Percentiles rank a stretch among this genome's conserved stretches.
Evolutionary conservation across 2,113 vertebrate species (phyloP).

Genomic region (Chaenogobius annularis): DNA sequence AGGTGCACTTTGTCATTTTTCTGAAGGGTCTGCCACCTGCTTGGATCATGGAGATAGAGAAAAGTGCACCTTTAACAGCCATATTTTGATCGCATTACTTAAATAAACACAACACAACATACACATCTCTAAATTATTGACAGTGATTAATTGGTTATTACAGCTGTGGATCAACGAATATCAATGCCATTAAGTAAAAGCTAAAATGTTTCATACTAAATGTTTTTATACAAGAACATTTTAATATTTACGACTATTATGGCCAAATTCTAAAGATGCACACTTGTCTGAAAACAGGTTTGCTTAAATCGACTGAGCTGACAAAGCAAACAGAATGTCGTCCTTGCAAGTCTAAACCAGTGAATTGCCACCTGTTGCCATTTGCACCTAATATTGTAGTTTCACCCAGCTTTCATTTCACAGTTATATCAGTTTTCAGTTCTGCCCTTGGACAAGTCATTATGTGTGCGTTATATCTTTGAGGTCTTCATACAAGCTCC

Average conservation of each 20-base stretch:
- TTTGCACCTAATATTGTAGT: neutral
- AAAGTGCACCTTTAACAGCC: neutral
- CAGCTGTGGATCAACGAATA: neutral
- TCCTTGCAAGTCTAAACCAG: neutral
- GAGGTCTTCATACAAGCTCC: neutral
- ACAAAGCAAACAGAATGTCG: neutral
- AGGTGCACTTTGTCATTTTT: too few relatives aligned
- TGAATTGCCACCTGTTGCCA: neutral
- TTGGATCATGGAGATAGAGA: neutral
- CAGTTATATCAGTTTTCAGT: neutral
- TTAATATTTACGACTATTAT: too few relatives aligned
- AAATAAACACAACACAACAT: too few relatives aligned
- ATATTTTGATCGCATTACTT: neutral
- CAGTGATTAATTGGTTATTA: neutral
- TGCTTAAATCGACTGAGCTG: neutral
- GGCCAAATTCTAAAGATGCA: too few relatives aligned
- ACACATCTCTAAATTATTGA: neutral
- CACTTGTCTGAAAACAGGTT: too few relatives aligned
- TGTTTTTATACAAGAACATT: too few relatives aligned
- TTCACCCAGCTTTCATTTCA: neutral
- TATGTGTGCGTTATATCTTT: neutral
- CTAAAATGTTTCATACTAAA: too few relatives aligned
- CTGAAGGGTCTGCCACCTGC: too few relatives aligned
- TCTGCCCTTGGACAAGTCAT: neutral
- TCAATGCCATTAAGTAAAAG: too few relatives aligned